Evolutionary conservation across 2,888 invertebrate genomes (phyloP), one percentile per base, ranked within the genome.

Genomic region (Agrotis exclamationis): DNA sequence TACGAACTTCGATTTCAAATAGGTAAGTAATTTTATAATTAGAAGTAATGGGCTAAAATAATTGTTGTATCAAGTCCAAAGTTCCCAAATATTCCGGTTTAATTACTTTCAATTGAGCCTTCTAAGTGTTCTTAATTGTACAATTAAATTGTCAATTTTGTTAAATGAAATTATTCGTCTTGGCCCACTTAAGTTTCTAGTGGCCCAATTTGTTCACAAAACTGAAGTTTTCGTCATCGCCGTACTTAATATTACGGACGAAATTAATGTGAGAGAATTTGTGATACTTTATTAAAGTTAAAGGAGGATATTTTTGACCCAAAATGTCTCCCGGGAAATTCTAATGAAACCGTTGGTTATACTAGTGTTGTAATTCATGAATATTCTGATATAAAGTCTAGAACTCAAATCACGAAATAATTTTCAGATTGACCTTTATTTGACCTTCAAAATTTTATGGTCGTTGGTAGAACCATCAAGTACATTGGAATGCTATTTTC

Each of bases 151-250:
- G 87, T 74, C 85, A 87, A 86, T 87, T 85, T 83, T 84, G 80
- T 88, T 87, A 83, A 86, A 91, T 89, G 76, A 85, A 87, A 86
- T 87, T 89, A 87, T 87, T 84, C 81, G 74, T 69, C 74, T 73
- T 80, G 77, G 57, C 70, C 71, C 78, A 76, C 70, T 80, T 78
- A 76, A 79, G 75, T 73, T 76, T 63, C 44, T 74, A 80, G 68
- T 76, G 59, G 50, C 69, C 68, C 82, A 82, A 79, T 79, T 85
- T 63, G 47, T 70, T 67, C 62, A 33, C 48, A 63, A 76, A 76
- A 71, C 72, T 71, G 60, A 72, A 78, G 67, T 75, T 79, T 71
- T 76, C 69, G 44, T 73, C 73, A 72, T 76, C 56, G 28, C 48
- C 58, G 44, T 63, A 65, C 53, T 78, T 72, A 57, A 83, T 74